phyloP scores from a whole-genome alignment of 2,888 invertebrate genomes.

The Pandemis cinnamomeana region DNA sequence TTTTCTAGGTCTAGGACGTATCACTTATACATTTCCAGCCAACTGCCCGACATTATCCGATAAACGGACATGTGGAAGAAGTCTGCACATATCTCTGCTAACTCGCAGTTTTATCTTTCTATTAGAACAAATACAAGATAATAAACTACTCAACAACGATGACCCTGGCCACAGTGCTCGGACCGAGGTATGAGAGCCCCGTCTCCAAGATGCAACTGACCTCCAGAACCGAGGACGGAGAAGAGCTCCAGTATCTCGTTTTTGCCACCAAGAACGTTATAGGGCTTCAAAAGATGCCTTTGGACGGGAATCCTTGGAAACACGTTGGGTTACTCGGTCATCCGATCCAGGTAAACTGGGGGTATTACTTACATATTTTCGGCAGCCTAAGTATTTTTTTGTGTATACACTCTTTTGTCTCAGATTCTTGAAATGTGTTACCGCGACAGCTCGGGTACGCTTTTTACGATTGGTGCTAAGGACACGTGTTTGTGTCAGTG shows the following conservation, averaged over 20 bases:
- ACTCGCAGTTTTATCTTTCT: background rate
- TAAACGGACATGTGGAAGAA: background rate
- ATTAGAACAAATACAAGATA: constrained; percentile 88
- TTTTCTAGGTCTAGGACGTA: background rate
- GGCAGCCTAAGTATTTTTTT: background rate
- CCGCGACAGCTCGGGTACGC: constrained; percentile 63
- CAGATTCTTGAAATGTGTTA: constrained; percentile 65
- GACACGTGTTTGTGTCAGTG: constrained; percentile 71
- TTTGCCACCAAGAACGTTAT: constrained; percentile 87
- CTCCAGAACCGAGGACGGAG: constrained; percentile 55
- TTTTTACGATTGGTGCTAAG: constrained; percentile 71
- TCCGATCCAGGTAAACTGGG: constrained; percentile 82
- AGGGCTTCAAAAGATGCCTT: constrained; percentile 87
- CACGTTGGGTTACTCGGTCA: constrained; percentile 86
- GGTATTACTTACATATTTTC: background rate
- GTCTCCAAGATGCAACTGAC: constrained; percentile 78
- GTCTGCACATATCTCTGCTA: background rate
- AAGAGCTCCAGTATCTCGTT: constrained; percentile 78
- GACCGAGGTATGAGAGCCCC: constrained; percentile 88
- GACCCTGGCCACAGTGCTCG: constrained; percentile 87
- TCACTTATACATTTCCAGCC: background rate
- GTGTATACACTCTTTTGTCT: constrained; percentile 30
- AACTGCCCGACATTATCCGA: background rate
- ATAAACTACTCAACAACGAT: constrained; percentile 86
- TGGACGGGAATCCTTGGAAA: constrained; percentile 90